Evolutionary conservation across 2,888 invertebrate genomes (phyloP).

Genomic region (Nomada hirtipes): DNA sequence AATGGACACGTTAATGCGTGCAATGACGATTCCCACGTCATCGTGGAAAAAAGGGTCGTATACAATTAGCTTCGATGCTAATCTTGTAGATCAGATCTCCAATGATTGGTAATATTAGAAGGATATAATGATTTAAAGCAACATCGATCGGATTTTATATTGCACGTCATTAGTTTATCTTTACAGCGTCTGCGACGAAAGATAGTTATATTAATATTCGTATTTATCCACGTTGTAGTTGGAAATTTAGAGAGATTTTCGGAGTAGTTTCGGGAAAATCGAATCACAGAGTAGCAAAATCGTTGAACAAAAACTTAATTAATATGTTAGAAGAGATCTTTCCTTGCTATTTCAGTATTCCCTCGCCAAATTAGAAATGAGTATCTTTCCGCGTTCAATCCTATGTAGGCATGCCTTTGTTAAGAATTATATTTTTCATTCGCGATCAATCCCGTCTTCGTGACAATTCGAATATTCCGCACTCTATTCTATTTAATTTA

Average conservation of each 20-base stretch:
- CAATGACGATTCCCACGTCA: constrained; percentile 31
- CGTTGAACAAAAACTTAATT: too few species aligned
- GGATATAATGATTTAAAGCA: not conserved
- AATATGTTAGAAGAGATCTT: not conserved
- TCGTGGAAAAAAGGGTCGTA: not conserved
- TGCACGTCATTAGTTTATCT: not conserved
- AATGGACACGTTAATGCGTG: constrained; percentile 36
- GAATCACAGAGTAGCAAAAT: too few species aligned
- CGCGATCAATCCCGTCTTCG: not conserved
- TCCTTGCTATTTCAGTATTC: constrained; percentile 1
- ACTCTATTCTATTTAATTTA: not conserved
- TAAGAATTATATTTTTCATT: not conserved
- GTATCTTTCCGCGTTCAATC: not conserved
- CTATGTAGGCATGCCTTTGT: not conserved
- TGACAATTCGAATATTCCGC: not conserved
- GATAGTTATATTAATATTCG: not conserved
- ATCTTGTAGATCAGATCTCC: not conserved
- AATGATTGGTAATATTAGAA: not conserved
- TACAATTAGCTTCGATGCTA: not conserved
- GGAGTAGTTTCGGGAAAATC: too few species aligned
- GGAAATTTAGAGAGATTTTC: too few species aligned
- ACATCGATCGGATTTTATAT: not conserved
- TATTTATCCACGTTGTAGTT: not conserved
- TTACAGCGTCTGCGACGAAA: too few species aligned
- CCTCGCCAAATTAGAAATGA: not conserved